phyloP scores from a whole-genome alignment of 2,113 vertebrate species.

The Urocynchramus pylzowi region DNA sequence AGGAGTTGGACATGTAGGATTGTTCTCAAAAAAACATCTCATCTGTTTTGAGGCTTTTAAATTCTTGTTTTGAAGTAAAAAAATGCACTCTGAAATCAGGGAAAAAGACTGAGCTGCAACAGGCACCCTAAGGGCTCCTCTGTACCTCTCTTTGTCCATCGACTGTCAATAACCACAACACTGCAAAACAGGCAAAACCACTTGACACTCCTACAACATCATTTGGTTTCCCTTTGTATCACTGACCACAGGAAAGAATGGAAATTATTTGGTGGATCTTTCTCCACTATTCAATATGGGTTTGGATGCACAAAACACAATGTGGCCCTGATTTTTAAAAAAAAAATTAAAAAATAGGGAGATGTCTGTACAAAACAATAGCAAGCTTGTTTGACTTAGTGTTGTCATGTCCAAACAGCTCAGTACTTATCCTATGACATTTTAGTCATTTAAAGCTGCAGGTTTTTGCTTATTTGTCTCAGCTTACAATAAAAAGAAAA shows the following conservation, averaged over 20 bases:
- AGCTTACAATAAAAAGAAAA: background rate
- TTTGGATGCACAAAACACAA: background rate
- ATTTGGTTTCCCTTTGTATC: background rate
- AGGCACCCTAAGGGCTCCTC: background rate
- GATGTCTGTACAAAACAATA: background rate
- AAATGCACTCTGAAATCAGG: background rate
- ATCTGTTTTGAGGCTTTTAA: background rate
- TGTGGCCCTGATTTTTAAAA: background rate
- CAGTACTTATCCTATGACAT: background rate
- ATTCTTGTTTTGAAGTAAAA: background rate
- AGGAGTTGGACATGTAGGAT: background rate
- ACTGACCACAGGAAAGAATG: background rate
- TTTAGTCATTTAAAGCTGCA: background rate
- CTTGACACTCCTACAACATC: background rate
- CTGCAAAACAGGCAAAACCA: background rate
- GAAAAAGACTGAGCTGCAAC: background rate
- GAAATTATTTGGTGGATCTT: background rate
- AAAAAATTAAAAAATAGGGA: background rate
- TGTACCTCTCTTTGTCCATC: background rate
- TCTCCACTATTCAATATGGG: background rate
- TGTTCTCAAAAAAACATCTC: background rate
- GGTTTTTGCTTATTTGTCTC: background rate
- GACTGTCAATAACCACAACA: background rate
- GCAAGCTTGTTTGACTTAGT: background rate
- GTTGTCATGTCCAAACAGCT: background rate